Base-by-base conservation (phyloP, 2,113 vertebrate species). In the Nothocercus nigrocapillus region DNA sequence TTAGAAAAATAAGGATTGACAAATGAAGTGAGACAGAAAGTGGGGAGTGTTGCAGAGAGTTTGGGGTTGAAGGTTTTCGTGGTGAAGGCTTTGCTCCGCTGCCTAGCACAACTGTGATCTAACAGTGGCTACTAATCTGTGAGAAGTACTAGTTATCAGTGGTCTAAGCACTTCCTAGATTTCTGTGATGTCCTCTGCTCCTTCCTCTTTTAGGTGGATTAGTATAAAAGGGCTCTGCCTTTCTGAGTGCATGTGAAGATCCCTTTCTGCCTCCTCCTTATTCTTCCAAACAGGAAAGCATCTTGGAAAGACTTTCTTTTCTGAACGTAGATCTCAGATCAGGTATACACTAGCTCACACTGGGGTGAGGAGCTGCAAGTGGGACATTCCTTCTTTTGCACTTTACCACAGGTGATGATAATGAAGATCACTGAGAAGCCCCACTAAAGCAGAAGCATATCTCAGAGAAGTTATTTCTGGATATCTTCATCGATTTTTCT, bases 281-380 rank as follows among this genome's bases (percentile, higher is more conserved):
- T 32, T 69, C 17, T 69, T 69, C 19, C 63, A 77, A 85, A 90
- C 3, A 61, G 11, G 40, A 85, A 58, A 79, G 27, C 15, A 59
- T 49, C 44, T 70, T 62, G 32, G 18, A 81, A 89, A 15, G 13
- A 75, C 7, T 10, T 19, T 63, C 40, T 72, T 67, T 61, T 49
- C 70, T 68, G 82, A 84, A 82, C 86, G 59, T 15, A 76, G 21
- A 47, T 72, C 7, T 91, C 61, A 89, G 18, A 67, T 42, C 47
- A 64, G 10, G 13, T 49, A 76, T 9, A 27, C 5, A 14, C 5
- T 54, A 28, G 12, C 2, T 83, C 67, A 90, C 75, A 82, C 49
- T 73, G 22, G 47, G 9, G 56, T 21, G 28, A 79, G 34, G 12
- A 93, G 9, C 36, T 72, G 12, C 38, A 18, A 89, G 45, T 18